These are phyloP conservation scores for Egretta garzetta DNA, from an alignment of 2,113 vertebrate species.

Conservation along the genomic window DNA sequence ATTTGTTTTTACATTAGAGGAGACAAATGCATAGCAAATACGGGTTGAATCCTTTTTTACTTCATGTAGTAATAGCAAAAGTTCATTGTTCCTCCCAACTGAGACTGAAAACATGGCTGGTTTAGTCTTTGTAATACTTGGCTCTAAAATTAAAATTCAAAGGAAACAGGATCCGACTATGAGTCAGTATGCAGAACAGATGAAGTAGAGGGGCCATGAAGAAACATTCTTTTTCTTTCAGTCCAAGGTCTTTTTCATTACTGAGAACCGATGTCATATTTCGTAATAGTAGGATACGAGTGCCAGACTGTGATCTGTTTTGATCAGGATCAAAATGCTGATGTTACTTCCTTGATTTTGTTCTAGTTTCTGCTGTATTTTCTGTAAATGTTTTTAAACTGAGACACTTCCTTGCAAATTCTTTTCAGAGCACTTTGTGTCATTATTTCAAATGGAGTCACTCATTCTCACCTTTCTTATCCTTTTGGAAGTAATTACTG, in stretches of 20 bases:
- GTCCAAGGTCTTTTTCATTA: neutral
- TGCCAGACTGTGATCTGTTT: neutral
- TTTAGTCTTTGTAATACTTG: constrained; percentile 26
- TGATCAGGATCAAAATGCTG: neutral
- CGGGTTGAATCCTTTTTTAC: neutral
- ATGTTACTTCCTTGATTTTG: neutral
- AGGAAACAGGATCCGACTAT: neutral
- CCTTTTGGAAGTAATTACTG: neutral
- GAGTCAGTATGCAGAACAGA: constrained; percentile 11
- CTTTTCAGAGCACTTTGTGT: neutral
- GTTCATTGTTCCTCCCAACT: neutral
- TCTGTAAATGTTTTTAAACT: neutral
- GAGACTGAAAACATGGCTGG: neutral
- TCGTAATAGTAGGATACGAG: neutral
- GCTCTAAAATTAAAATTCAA: constrained; percentile 14
- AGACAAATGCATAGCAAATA: neutral
- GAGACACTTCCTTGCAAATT: neutral
- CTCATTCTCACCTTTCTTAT: neutral
- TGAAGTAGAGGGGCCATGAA: neutral
- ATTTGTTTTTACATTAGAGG: neutral
- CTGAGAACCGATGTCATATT: neutral
- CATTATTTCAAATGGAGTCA: neutral
- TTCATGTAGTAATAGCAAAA: neutral
- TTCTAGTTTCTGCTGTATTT: neutral
- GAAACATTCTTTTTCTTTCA: neutral